Percentiles rank a stretch among this genome's conserved stretches.
Evolutionary conservation across 2,113 vertebrate genomes (phyloP).

Genomic region (Falco punctatus): DNA sequence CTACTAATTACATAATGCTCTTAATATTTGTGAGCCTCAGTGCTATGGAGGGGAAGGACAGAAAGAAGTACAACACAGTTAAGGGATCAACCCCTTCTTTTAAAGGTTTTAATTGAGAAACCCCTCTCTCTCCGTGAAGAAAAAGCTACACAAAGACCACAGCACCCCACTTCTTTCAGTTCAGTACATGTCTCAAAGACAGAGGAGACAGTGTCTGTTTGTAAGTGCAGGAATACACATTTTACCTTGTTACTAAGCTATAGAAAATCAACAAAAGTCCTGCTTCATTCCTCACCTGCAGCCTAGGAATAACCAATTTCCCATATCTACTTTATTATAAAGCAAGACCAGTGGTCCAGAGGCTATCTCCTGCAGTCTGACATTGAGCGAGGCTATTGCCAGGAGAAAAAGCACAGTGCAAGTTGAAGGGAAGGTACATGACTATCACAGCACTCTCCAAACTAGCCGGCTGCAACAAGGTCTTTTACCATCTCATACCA

Average conservation of each 20-base stretch:
- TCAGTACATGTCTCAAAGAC: background rate
- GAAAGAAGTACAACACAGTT: background rate
- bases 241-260: background rate
- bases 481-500: too few species aligned
- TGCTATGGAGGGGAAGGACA: background rate
- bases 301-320: background rate
- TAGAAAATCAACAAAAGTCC: background rate
- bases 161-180: background rate
- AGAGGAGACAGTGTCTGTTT: background rate
- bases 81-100: background rate
- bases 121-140: background rate
- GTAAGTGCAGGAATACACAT: background rate
- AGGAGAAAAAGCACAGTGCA: background rate
- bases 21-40: background rate
- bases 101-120: background rate
- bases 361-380: background rate
- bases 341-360: background rate
- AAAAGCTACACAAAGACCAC: background rate
- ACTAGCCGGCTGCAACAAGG: too few species aligned
- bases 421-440: background rate
- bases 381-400: background rate
- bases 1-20: background rate
- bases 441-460: too few species aligned
- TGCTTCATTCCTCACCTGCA: background rate
- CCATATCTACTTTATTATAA: background rate